Conservation (phyloP, 2,113 vertebrate species). For the Ivindomyrus marchei region DNA sequence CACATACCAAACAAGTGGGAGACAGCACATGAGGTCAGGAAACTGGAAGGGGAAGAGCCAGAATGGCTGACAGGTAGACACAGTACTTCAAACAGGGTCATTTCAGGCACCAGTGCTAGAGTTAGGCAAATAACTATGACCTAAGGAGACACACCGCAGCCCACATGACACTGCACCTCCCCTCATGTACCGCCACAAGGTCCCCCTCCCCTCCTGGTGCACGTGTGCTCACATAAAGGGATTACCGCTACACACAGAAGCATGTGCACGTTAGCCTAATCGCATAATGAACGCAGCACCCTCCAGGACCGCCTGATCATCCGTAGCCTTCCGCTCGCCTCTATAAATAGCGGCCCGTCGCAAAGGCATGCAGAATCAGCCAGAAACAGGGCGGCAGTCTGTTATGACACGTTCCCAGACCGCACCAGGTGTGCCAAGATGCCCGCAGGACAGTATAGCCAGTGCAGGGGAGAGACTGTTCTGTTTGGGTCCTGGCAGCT, state of each 20-base stretch:
- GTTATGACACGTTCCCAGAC: not conserved
- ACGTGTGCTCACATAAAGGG: not conserved
- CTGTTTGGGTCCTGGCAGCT: not conserved
- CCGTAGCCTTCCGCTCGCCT: constrained; percentile 43
- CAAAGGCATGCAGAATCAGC: constrained; percentile 34
- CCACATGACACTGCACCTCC: not conserved
- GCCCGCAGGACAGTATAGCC: not conserved
- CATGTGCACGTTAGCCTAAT: constrained; percentile 52
- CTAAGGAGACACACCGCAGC: not conserved
- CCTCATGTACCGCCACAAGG: not conserved
- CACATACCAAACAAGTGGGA: not conserved
- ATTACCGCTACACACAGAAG: constrained; percentile 12
- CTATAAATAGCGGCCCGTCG: constrained; percentile 53
- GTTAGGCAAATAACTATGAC: not conserved
- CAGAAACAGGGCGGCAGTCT: not conserved
- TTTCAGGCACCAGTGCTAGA: not conserved
- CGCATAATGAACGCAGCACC: constrained; percentile 62
- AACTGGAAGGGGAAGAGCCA: not conserved
- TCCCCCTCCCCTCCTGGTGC: not conserved
- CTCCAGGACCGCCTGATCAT: constrained; percentile 42
- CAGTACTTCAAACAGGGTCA: not conserved
- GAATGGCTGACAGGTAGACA: not conserved
- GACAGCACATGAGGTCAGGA: not conserved
- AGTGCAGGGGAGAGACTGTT: not conserved
- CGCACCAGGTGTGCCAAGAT: not conserved